Conservation (phyloP, 2,888 invertebrate species). For the Tipula unca region DNA sequence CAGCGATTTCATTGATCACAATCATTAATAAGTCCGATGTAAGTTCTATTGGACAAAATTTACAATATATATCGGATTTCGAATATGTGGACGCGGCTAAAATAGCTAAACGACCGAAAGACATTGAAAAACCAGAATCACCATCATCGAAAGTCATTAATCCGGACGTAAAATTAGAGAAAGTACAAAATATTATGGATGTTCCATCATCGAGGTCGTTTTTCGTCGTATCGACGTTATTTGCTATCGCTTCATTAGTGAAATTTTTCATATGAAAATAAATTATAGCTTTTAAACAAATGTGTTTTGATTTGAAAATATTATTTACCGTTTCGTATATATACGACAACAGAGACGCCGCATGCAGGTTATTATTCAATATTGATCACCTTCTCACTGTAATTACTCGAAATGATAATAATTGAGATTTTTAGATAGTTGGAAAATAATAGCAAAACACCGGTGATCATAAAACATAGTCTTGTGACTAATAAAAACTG, state of each 20-base stretch:
- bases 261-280: neutral
- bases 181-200: neutral
- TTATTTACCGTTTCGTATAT: no score
- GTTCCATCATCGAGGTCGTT: neutral
- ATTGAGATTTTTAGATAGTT: no score
- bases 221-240: neutral
- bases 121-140: neutral
- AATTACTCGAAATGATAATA: no score
- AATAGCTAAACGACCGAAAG: neutral
- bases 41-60: neutral
- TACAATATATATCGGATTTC: neutral
- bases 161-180: neutral
- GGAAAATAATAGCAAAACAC: no score
- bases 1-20: neutral
- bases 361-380: no score
- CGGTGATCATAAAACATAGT: neutral
- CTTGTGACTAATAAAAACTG: neutral
- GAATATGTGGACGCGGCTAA: neutral
- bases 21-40: neutral
- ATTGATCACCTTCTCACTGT: no score
- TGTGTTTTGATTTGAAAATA: no score
- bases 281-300: neutral
- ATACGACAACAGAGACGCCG: no score
- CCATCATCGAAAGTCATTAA: neutral
- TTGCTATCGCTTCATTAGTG: neutral